Base-by-base conservation (phyloP, 2,888 invertebrate genomes). In the Dryomyza anilis region DNA sequence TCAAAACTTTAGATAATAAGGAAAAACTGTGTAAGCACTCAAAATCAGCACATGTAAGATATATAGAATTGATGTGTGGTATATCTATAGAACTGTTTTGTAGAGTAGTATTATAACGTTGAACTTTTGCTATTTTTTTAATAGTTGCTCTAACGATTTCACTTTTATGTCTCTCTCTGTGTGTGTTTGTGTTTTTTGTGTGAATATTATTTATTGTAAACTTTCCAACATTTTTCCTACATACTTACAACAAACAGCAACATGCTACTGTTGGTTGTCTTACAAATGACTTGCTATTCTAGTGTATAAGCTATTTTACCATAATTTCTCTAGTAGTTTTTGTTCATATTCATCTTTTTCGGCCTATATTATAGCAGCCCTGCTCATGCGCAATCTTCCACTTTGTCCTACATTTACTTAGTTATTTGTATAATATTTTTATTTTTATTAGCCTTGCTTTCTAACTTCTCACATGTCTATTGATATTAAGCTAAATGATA, bases 401-500 rank as follows among this genome's bases (percentile, higher is more conserved):
- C 25, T 48, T 52, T 27, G 29, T 14, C 7, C 16, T 52, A 29
- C 16, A 14, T 14, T 27, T 29, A 25, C 50, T 50, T 25, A 23
- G 50, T 50, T 50, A 25, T 10, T 30, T 55, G 19, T 21, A 12
- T 55, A 39, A 19, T 14, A 33, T 30, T 19, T 27, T 33, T 55
- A 39, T n/a, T 27, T 27, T 45, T 4, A 23, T n/a, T 25, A 50
- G 50, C 23, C n/a, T 46, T 16, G 16, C 16, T n/a, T n/a, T 21
- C 21, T 23, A 10, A 3, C 36, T n/a, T n/a, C 10, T 50, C 16
- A 10, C 53, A 29, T 43, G n/a, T 30, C 43, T 61, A 36, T 61
- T 61, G 61, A 52, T 52, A 52, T 53, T 43, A 61, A 61, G 61
- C 61, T 61, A 61, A 61, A 61, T 61, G 61, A 61, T 61, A 61